These are phyloP conservation scores for Troides oblongomaculatus DNA, from an alignment of 2,888 invertebrate species.

Conservation along the genomic window DNA sequence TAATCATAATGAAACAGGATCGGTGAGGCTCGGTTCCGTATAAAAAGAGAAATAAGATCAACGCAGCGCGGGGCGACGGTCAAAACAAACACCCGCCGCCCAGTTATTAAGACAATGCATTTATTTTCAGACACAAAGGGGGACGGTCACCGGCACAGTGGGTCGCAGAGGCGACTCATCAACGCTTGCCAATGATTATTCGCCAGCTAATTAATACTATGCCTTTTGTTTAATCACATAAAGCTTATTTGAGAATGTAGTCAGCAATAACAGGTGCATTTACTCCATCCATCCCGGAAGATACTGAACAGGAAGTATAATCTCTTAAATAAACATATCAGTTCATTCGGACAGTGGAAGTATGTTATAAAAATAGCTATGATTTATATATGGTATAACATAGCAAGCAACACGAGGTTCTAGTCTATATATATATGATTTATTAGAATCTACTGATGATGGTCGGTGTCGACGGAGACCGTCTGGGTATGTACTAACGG, in stretches of 20 bases:
- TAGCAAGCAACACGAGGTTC: too few relatives aligned
- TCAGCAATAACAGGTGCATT: conserved; percentile 20
- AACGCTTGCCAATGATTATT: conserved; percentile 22
- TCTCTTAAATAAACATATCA: conserved; percentile 37
- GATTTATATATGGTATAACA: too few relatives aligned
- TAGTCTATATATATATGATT: too few relatives aligned
- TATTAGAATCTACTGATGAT: too few relatives aligned
- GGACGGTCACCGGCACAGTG: conserved; percentile 34
- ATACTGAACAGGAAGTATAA: conserved; percentile 38
- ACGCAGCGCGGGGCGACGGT: conserved; percentile 18
- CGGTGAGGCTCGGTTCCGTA: conserved; percentile 20
- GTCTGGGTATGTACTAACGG: too few relatives aligned
- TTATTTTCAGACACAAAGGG: conserved; percentile 39
- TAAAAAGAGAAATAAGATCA: conserved; percentile 17
- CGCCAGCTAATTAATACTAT: conserved; percentile 17
- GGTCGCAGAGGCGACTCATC: conserved; percentile 34
- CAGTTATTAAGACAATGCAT: conserved; percentile 43
- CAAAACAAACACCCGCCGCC: conserved; percentile 36
- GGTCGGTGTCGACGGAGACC: too few relatives aligned
- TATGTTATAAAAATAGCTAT: neutral
- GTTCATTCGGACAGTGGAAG: conserved; percentile 21
- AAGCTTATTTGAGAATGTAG: neutral
- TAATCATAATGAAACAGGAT: conserved; percentile 27
- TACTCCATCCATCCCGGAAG: conserved; percentile 32
- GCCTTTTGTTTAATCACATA: conserved; percentile 13